A percentile compares a stretch with the other conserved stretches of the same genome.
Conservation (phyloP, 2,113 vertebrate genomes). For the Dissostichus mawsoni region DNA sequence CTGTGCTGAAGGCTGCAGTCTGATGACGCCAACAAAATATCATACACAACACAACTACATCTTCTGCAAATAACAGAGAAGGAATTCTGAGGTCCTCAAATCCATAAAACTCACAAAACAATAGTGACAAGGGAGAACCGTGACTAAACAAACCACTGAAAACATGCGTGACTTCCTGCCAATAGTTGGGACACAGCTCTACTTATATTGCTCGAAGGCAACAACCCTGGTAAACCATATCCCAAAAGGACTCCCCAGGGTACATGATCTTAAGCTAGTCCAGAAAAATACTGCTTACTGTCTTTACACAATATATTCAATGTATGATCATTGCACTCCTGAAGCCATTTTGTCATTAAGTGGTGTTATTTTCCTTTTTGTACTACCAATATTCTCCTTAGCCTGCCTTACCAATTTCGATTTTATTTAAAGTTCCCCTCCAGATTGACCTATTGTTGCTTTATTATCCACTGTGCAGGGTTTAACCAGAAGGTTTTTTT, state of each 20-base stretch:
- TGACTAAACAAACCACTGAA: neutral
- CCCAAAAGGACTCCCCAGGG: neutral
- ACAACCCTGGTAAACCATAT: neutral
- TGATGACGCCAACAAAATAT: neutral
- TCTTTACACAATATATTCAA: neutral
- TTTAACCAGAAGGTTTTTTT: neutral
- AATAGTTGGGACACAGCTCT: neutral
- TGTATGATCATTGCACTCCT: neutral
- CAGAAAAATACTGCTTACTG: neutral
- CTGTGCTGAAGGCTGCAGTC: too few relatives aligned
- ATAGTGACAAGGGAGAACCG: neutral
- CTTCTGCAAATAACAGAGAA: neutral
- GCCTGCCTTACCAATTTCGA: neutral
- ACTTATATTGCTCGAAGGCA: neutral
- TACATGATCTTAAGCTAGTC: neutral
- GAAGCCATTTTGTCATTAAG: constrained; percentile 20
- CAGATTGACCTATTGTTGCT: neutral
- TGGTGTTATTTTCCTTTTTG: neutral
- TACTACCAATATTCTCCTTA: neutral
- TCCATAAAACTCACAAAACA: neutral
- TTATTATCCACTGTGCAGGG: neutral
- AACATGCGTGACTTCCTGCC: neutral
- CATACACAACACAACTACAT: neutral
- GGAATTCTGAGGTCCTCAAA: neutral
- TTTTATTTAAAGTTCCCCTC: neutral